Percentiles rank a stretch among this genome's conserved stretches.
Evolutionary conservation across 2,113 vertebrate species (phyloP).

Genomic region (Platanista minor): DNA sequence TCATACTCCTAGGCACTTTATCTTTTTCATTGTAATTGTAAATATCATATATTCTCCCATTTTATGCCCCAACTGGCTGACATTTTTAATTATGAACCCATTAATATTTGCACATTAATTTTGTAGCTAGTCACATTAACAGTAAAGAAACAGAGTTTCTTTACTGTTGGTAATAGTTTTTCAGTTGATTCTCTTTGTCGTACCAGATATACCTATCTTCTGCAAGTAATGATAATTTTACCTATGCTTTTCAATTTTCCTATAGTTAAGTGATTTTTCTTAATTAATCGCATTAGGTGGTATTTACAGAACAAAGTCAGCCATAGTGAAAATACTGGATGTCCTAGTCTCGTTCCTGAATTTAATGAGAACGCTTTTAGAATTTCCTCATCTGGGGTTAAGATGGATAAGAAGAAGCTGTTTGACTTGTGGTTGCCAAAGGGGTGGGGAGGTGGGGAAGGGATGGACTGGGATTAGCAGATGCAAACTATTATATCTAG

Average conservation of each 20-base stretch:
- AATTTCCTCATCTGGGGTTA: slow-evolving; percentile 21
- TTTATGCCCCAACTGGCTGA: background rate
- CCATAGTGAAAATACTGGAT: background rate
- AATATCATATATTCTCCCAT: slow-evolving; percentile 22
- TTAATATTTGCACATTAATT: slow-evolving; percentile 36
- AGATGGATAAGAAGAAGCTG: background rate
- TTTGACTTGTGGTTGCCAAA: background rate
- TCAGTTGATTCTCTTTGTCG: background rate
- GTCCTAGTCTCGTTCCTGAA: background rate
- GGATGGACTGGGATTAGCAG: background rate
- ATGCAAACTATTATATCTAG: background rate
- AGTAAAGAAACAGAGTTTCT: background rate
- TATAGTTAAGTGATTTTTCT: slow-evolving; percentile 17
- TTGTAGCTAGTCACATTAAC: background rate
- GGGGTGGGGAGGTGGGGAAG: background rate
- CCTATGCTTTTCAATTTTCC: background rate
- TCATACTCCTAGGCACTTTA: background rate
- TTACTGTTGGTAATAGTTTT: slow-evolving; percentile 2
- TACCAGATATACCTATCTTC: background rate
- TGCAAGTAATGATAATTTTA: background rate
- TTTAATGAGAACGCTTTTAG: background rate
- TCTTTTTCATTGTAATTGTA: slow-evolving; percentile 26
- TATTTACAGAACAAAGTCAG: background rate
- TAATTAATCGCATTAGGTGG: background rate
- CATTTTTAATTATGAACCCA: slow-evolving; percentile 25